Evolutionary conservation across 2,888 invertebrate species (phyloP).

Genomic region (Operophtera brumata): DNA sequence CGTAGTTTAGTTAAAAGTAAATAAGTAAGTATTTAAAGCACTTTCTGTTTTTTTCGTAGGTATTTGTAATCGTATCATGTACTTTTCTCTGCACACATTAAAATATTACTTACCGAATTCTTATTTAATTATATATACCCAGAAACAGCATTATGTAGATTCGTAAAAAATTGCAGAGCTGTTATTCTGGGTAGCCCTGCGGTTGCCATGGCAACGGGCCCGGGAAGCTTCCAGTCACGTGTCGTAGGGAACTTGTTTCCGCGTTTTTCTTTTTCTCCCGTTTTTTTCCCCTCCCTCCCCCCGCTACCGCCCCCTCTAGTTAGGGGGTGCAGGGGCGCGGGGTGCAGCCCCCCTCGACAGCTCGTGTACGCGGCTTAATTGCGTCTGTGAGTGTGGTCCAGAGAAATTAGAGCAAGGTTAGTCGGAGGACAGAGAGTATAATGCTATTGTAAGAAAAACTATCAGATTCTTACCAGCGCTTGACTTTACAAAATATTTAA

Average conservation of each 20-base stretch:
- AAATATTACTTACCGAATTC: not conserved
- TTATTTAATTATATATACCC: not conserved
- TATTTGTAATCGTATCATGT: too few relatives aligned
- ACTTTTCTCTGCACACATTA: not conserved
- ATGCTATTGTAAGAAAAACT: not conserved
- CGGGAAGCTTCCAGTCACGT: conserved; percentile 79
- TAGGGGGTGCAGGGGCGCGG: conserved; percentile 30
- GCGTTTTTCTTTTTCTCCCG: conserved; percentile 74
- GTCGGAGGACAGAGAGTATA: conserved; percentile 49
- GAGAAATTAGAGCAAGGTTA: conserved; percentile 76
- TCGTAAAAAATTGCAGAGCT: conserved; percentile 36
- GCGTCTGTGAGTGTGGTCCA: conserved; percentile 81
- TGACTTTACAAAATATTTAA: too few relatives aligned
- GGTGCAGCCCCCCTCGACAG: conserved; percentile 53
- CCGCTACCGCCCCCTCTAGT: conserved; percentile 30
- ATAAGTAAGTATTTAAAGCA: too few relatives aligned
- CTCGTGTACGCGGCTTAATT: conserved; percentile 79
- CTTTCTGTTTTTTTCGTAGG: too few relatives aligned
- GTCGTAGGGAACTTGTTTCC: conserved; percentile 75
- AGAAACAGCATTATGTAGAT: conserved; percentile 27
- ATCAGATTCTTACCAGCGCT: too few relatives aligned
- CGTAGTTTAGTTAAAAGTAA: too few relatives aligned
- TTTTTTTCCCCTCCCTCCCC: conserved; percentile 63
- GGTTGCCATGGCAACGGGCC: conserved; percentile 70
- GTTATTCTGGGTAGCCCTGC: conserved; percentile 47